Base-by-base conservation (phyloP, 2,797 vertebrate species). In the Myotis planiceps region DNA sequence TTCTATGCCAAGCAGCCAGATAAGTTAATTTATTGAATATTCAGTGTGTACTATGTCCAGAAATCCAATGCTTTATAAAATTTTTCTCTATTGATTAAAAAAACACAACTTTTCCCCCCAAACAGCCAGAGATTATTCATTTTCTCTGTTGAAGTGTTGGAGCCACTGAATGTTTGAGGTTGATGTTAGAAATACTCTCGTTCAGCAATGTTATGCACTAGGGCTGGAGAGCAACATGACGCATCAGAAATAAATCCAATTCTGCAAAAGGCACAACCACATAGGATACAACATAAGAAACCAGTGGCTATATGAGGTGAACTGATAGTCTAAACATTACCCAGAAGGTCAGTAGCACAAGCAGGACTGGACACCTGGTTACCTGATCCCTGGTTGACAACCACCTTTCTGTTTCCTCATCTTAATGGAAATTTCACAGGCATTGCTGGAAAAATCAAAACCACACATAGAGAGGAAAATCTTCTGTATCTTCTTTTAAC, bases 1-100 rank as follows among this genome's bases (percentile, higher is more conserved):
- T 75, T 91, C 27, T 53, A 74, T 89, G 76, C 53, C 88, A 96
- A 72, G 25, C 45, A 84, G n/a, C 32, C 68, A 95, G 91, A 88
- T 83, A 93, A 96, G 82, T 95, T 89, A 96, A 96, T 94, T 95
- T 97, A 97, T 85, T 84, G 68, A 90, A 60, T 95, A 81, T 88
- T 93, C 84, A 68, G 21, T 74, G 34, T 92, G 51, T 65, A 84
- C 71, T 58, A 3, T 75, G n/a, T 79, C 60, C 55, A 92, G 76
- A 87, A 94, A 95, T 65, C 63, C 87, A 90, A 7, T 94, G n/a
- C 65, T 91, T 87, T 90, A 88, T 83, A 92, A 37, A 87, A 15
- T 37, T 34, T 86, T 51, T 42, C 29, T 47, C 32, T 95, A 92
- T 89, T 47, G 25, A 78, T 69, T 34, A 32, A 32, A 82, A 34